These are phyloP conservation scores for Rhabditoides inermis DNA, from an alignment of 2,888 invertebrate species.

Conservation along the genomic window DNA sequence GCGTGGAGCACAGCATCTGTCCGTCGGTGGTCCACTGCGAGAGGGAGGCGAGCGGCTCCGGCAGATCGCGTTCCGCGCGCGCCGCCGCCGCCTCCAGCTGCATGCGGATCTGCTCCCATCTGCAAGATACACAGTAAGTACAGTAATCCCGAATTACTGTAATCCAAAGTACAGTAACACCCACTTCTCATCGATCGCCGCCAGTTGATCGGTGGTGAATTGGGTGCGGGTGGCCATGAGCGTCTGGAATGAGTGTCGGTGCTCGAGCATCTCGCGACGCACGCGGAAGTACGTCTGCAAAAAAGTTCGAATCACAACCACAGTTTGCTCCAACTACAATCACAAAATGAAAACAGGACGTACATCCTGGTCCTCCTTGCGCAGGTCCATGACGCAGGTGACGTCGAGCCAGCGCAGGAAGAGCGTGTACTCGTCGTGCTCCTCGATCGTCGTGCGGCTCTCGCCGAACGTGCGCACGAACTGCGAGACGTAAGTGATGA, in stretches of 20 bases:
- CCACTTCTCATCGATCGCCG: constrained; percentile 32
- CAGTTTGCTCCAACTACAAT: neutral
- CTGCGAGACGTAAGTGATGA: constrained; percentile 52
- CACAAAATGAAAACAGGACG: neutral
- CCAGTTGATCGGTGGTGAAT: constrained; percentile 31
- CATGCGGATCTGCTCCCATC: constrained; percentile 32
- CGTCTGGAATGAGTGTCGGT: constrained; percentile 32
- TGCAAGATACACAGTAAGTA: constrained; percentile 1
- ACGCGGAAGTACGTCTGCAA: constrained; percentile 32
- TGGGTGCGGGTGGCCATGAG: constrained; percentile 32
- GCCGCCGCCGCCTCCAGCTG: constrained; percentile 28
- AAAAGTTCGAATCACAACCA: neutral
- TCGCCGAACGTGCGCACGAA: constrained; percentile 41
- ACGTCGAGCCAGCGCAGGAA: constrained; percentile 31
- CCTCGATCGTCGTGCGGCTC: constrained; percentile 17
- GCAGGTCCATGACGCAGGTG: constrained; percentile 16
- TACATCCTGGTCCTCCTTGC: constrained; percentile 15
- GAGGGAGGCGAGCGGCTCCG: constrained; percentile 29
- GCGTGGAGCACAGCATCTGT: constrained; percentile 12
- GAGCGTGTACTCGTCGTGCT: constrained; percentile 19
- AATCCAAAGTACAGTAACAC: neutral
- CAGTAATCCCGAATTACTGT: neutral
- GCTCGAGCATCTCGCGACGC: constrained; percentile 40
- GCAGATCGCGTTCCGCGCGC: constrained; percentile 22
- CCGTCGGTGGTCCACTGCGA: constrained; percentile 30